phyloP scores from a whole-genome alignment of 2,113 vertebrate species.

The Brachypteracias leptosomus region DNA sequence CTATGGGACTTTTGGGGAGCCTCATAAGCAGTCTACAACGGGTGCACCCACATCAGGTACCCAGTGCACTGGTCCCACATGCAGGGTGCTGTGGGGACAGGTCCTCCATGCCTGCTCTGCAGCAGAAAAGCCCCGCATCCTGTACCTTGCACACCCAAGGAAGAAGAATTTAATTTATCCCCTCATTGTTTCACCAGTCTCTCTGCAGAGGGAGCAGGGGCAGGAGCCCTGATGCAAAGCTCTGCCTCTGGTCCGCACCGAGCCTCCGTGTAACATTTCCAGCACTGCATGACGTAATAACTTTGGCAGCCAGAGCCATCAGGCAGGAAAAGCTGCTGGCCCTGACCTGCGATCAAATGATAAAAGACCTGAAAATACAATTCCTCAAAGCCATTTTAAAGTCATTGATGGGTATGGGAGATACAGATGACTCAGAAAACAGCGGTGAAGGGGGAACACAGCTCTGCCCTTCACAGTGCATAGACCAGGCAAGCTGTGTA shows the following conservation, averaged over 20 bases:
- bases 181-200: not conserved
- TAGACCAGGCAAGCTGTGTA: not conserved
- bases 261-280: not conserved
- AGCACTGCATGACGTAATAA: not conserved
- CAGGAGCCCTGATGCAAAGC: not conserved
- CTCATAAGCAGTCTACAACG: accelerated
- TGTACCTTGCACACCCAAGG: accelerated
- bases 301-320: slow-evolving; percentile 39
- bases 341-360: not conserved
- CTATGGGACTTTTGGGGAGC: not conserved
- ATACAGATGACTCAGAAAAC: not conserved
- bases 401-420: accelerated
- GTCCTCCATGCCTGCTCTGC: accelerated
- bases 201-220: not conserved
- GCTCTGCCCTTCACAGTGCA: not conserved
- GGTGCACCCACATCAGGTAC: not conserved
- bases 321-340: slow-evolving; percentile 25
- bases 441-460: accelerated
- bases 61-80: accelerated
- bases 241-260: accelerated
- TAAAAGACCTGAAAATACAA: slow-evolving; percentile 2
- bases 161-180: not conserved
- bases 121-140: not conserved
- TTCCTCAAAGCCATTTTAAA: slow-evolving; percentile 24
- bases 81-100: not conserved